Base-by-base conservation (phyloP, 2,797 vertebrate genomes). In the Astyanax mexicanus region DNA sequence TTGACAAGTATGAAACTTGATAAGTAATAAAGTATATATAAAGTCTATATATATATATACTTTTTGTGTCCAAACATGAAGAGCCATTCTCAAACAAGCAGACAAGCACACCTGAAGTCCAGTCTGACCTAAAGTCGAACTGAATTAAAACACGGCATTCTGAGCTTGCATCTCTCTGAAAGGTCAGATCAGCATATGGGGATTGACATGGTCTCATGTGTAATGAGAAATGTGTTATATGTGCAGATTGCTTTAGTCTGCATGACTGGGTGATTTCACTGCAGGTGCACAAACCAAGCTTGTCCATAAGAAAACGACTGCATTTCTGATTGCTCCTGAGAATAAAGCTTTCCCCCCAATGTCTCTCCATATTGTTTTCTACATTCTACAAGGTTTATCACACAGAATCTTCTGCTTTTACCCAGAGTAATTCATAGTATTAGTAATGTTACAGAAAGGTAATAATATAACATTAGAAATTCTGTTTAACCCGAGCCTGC, bases 171-270 rank as follows among this genome's bases (percentile, higher is more conserved):
- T 62, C 57, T 51, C 75, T 64, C 17, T 57, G 45, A 13, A 44
- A 51, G 69, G 49, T 74, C 65, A 40, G 6, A 37, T 57, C 15
- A 74, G 45, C 54, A 54, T 52, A 70, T 71, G 60, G 40, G 9
- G 40, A 49, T 15, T 64, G 55, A 57, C 38, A 55, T 11, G 3
- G 13, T 23, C 19, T 9, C 42, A 15, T 4, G 38, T 37, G 52
- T 55, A 51, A 76, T 52, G 25, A 35, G 21, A 47, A 32, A 54
- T 29, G 25, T 60, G 32, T 21, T 1, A 25, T 54, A 57, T 72
- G 68, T 57, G 69, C 75, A 72, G 68, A 72, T 57, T 72, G 38
- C 38, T 51, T 52, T 15, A 38, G 62, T 47, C 49, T 35, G 29
- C 37, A 32, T 64, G 35, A 29, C 38, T 55, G 58, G 45, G 25